Percentiles rank a stretch among this genome's conserved stretches.
Evolutionary conservation across 2,888 invertebrate species (phyloP).

Genomic region (Endomychus coccineus): DNA sequence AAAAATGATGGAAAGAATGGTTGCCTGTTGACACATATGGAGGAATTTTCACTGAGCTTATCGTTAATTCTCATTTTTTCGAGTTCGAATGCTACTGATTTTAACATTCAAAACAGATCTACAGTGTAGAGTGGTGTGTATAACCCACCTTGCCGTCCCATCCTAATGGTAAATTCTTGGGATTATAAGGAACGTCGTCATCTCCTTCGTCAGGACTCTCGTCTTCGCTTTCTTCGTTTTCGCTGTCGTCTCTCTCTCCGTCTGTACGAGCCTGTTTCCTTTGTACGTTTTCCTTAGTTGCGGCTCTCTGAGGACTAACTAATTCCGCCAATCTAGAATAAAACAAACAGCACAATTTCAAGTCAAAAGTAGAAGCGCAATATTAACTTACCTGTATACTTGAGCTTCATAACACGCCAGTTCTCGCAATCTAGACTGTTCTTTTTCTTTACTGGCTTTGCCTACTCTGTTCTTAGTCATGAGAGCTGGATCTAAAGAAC

Average conservation of each 20-base stretch:
- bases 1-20: too few relatives aligned
- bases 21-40: too few relatives aligned
- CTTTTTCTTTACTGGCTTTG: constrained; percentile 53
- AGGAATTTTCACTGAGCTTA: constrained; percentile 24
- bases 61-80: too few relatives aligned
- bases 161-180: constrained; percentile 96
- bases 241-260: constrained; percentile 87
- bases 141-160: constrained; percentile 88
- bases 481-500: constrained; percentile 82
- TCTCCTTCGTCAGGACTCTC: constrained; percentile 80
- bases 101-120: background rate
- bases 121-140: background rate
- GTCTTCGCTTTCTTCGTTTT: constrained; percentile 76
- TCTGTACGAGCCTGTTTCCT: constrained; percentile 94
- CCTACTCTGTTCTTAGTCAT: constrained; percentile 86
- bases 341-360: constrained; percentile 36
- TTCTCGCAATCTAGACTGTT: constrained; percentile 71
- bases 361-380: constrained; percentile 2
- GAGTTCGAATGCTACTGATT: too few relatives aligned
- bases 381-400: constrained; percentile 57
- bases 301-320: constrained; percentile 74
- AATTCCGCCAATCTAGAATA: constrained; percentile 78
- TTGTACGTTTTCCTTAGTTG: constrained; percentile 97
- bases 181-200: constrained; percentile 97
- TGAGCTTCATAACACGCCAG: constrained; percentile 84